A percentile compares a stretch with the other conserved stretches of the same genome.
Evolutionary conservation across 2,888 invertebrate species (phyloP).

Genomic region (Hyppa rectilinea): DNA sequence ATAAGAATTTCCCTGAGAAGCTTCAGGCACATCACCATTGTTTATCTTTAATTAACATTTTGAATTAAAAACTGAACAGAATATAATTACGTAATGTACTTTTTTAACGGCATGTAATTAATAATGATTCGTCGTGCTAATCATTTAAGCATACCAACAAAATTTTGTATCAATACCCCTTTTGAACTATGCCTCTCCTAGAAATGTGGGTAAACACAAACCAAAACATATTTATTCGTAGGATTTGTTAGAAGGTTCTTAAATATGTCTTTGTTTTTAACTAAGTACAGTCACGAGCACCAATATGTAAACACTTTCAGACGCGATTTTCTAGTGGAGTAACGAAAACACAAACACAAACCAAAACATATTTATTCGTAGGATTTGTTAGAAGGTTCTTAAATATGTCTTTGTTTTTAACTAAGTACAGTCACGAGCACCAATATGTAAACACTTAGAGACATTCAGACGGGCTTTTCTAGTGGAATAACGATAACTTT

Average conservation of each 20-base stretch:
- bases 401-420: neutral
- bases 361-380: too few species aligned
- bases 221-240: too few species aligned
- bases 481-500: too few species aligned
- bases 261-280: neutral
- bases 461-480: too few species aligned
- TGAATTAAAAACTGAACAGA: neutral
- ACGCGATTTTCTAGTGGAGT: too few species aligned
- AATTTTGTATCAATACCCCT: neutral
- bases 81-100: neutral
- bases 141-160: neutral
- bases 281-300: too few species aligned
- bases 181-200: neutral
- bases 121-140: neutral
- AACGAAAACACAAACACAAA: too few species aligned
- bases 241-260: too few species aligned
- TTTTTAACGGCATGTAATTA: neutral
- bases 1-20: neutral
- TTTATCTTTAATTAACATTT: slow-evolving; percentile 12
- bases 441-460: too few species aligned
- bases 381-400: too few species aligned
- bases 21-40: slow-evolving; percentile 1
- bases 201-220: neutral
- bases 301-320: too few species aligned
- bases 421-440: too few species aligned